These are phyloP conservation scores for Protophormia terraenovae DNA, from an alignment of 2,888 invertebrate species.

Conservation along the genomic window DNA sequence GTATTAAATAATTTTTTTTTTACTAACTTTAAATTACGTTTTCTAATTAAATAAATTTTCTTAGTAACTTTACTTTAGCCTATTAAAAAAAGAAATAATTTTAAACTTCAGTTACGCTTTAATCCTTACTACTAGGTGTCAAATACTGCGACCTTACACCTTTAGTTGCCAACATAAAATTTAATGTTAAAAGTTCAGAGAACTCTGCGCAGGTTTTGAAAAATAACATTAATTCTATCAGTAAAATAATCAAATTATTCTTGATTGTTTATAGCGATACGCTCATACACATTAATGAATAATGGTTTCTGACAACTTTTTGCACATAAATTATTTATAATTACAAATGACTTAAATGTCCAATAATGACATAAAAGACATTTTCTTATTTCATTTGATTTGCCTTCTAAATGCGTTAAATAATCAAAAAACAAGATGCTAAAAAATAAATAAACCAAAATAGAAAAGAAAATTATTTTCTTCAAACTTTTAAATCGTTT, in stretches of 20 bases:
- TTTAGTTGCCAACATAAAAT: not conserved
- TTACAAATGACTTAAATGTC: conserved; percentile 43
- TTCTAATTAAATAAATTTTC: too few relatives aligned
- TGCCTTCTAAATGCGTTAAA: not conserved
- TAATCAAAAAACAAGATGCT: not conserved
- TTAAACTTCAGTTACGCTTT: too few relatives aligned
- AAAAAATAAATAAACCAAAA: not conserved
- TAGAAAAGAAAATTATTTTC: conserved; percentile 3
- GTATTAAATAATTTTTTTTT: too few relatives aligned
- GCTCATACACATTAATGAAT: not conserved
- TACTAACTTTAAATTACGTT: too few relatives aligned
- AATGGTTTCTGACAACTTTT: conserved; percentile 5
- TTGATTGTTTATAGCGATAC: not conserved
- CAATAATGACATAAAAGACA: conserved; percentile 46
- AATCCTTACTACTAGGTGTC: not conserved
- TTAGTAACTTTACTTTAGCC: too few relatives aligned
- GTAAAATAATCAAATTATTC: not conserved
- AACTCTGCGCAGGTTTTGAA: not conserved
- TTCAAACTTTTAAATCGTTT: not conserved
- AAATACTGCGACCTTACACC: not conserved
- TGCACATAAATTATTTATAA: conserved; percentile 37
- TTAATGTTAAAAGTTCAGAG: not conserved
- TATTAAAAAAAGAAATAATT: too few relatives aligned
- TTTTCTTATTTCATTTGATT: conserved; percentile 25
- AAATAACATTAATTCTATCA: not conserved